These are phyloP conservation scores for Alcedo quadribrachys DNA, from an alignment of 2,797 vertebrate species.

Conservation along the genomic window DNA sequence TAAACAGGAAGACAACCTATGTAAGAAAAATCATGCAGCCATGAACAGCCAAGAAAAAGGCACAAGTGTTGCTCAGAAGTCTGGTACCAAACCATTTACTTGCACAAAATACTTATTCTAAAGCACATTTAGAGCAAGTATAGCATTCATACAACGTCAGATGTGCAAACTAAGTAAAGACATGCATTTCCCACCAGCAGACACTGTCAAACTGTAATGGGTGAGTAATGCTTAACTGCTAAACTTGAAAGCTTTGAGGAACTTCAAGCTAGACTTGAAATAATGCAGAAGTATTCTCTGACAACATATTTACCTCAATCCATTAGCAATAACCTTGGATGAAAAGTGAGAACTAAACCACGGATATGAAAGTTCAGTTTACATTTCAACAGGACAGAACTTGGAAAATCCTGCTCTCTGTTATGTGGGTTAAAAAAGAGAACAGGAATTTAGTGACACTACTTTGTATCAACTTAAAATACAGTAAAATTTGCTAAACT, in stretches of 20 bases:
- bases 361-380: neutral
- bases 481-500: neutral
- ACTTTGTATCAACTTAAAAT: neutral
- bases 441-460: neutral
- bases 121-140: neutral
- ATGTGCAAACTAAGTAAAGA: neutral
- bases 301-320: neutral
- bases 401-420: neutral
- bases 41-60: neutral
- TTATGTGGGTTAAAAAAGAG: neutral
- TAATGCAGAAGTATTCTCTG: neutral
- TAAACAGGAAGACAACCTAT: neutral
- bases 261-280: neutral
- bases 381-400: neutral
- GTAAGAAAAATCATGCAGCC: neutral
- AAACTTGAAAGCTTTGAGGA: neutral
- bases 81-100: neutral
- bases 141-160: neutral
- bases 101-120: neutral
- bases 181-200: neutral
- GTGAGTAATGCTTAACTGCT: neutral
- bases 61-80: neutral
- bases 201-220: neutral
- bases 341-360: slow-evolving; percentile 19
- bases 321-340: neutral